Conservation (phyloP, 2,797 vertebrate genomes). For the Lacerta viridis region DNA sequence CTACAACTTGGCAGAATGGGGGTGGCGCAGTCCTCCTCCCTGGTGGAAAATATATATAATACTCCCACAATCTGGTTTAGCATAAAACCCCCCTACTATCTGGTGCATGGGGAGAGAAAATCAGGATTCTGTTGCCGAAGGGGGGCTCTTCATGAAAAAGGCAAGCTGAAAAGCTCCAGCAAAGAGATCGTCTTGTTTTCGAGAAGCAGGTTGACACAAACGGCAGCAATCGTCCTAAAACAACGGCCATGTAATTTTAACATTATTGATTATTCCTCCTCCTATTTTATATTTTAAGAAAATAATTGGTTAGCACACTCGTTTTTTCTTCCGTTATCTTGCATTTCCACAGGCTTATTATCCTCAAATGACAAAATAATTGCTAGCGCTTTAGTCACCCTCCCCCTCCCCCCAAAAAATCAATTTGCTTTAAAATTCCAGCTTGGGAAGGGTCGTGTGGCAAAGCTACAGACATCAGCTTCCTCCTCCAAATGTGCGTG, state of each 20-base stretch:
- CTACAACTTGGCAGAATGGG: too few relatives aligned
- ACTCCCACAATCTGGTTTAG: background rate
- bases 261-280: conserved; percentile 1
- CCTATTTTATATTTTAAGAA: background rate
- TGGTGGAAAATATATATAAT: too few relatives aligned
- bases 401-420: background rate
- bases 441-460: background rate
- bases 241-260: background rate
- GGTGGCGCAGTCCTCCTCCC: too few relatives aligned
- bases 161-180: background rate
- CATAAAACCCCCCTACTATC: background rate
- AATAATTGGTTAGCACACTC: background rate
- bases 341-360: conserved; percentile 7
- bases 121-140: background rate
- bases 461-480: background rate
- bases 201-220: background rate
- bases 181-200: background rate
- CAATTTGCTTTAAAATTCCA: conserved; percentile 9
- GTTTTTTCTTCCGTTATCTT: background rate
- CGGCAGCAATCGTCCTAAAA: background rate
- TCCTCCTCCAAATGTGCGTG: background rate
- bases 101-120: background rate
- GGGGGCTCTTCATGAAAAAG: background rate
- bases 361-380: conserved; percentile 15
- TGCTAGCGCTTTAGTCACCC: background rate